Evolutionary conservation across 2,113 vertebrate species (phyloP).

Genomic region (Scalopus aquaticus): DNA sequence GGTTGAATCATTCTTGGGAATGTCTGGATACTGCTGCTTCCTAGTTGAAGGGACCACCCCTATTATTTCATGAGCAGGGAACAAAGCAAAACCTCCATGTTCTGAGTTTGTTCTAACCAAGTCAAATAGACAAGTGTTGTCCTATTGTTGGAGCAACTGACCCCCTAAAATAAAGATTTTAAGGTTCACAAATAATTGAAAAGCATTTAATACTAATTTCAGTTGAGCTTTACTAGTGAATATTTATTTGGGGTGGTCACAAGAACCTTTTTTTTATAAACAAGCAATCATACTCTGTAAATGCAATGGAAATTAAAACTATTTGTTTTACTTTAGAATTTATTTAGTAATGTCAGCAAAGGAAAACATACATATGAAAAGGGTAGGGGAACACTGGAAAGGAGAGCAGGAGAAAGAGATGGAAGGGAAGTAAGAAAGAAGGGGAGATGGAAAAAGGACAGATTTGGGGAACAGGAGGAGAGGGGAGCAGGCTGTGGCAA

Average conservation of each 20-base stretch:
- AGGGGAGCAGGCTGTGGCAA: neutral
- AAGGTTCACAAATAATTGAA: neutral
- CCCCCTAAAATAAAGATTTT: neutral
- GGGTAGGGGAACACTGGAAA: neutral
- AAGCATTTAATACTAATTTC: neutral
- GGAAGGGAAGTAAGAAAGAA: neutral
- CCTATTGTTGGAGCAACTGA: neutral
- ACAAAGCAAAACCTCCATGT: neutral
- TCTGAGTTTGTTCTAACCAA: neutral
- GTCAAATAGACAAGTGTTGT: neutral
- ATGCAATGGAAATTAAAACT: neutral
- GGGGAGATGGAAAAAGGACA: neutral
- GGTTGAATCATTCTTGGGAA: neutral
- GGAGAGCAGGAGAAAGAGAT: neutral
- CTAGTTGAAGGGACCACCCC: neutral
- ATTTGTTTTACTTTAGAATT: neutral
- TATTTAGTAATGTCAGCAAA: neutral
- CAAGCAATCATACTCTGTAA: neutral
- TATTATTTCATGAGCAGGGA: neutral
- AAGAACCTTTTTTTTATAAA: neutral
- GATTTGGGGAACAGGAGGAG: neutral
- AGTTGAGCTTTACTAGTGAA: neutral
- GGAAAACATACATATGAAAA: neutral
- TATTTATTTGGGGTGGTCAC: neutral
- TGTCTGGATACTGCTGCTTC: neutral